Evolutionary conservation across 2,797 vertebrate species (phyloP), one percentile per base, ranked within the genome.

Genomic region (Acropternis orthonyx): DNA sequence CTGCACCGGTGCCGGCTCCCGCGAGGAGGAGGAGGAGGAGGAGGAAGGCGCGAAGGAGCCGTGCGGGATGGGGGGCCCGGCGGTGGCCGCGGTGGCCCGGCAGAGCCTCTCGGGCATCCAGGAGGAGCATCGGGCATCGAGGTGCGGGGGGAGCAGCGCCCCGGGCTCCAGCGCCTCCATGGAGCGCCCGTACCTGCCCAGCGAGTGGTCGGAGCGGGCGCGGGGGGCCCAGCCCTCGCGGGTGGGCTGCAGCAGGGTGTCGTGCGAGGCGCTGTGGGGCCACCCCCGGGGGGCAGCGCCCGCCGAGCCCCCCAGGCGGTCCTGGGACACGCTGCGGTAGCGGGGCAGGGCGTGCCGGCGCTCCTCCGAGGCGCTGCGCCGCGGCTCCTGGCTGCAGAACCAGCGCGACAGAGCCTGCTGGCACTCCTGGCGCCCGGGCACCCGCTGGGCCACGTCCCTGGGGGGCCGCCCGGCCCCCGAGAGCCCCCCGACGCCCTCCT

Each of bases 231-330:
- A 98, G 28, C 91, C 91, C 26, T 97, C 97, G 3, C 94, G 43
- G 97, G 92, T 95, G 94, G 98, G 97, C n/a, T 99, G 97, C 86
- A 99, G 96, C 85, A 99, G 96, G 21, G 99, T 99, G 96, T 99
- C 99, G 95, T 99, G 99, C 36, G 99, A 99, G 76, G 98, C 98
- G 84, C 99, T 99, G 97, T 99, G 99, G 5, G 98, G 98, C 98
- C 99, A 99, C 3, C 97, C 98, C 18, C 95, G 98, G 2, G 89
- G 58, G 51, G 87, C 49, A 3, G 44, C 17, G 21, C 96, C 91
- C 32, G 95, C 78, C 7, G 88, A 66, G 34, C 98, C 98, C 6
- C 98, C 98, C 74, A 99, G 93, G 30, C 99, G 98, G 85, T 99
- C 99, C 94, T 99, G 99, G 74, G 99, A 99, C 96, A 98, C 98